Conservation (phyloP, 2,797 vertebrate species). For the Luscinia megarhynchos region DNA sequence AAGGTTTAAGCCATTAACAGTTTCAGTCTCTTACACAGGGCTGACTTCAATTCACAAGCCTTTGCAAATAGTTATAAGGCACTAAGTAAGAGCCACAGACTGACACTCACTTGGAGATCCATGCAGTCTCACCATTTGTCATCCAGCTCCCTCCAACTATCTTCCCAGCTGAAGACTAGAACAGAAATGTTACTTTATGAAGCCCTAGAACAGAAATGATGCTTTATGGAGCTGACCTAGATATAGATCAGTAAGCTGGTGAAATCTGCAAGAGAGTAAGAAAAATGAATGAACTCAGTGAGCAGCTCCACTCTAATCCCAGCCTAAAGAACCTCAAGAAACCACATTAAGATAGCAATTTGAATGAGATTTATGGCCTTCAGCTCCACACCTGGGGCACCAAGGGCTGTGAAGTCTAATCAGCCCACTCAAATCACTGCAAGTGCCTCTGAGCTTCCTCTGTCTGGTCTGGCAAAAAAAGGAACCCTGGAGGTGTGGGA, state of each 20-base stretch:
- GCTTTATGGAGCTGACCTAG: constrained; percentile 19
- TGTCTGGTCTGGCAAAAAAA: neutral
- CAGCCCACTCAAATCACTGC: neutral
- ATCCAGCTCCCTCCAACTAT: neutral
- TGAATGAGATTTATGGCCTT: constrained; percentile 3
- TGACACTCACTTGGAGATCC: neutral
- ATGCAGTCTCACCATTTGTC: neutral
- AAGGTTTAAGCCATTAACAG: neutral
- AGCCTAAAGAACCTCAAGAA: neutral
- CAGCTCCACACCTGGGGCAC: neutral
- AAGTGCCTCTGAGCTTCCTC: neutral
- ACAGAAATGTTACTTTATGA: neutral
- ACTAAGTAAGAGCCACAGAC: neutral
- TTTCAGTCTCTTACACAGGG: neutral
- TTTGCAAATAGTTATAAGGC: neutral
- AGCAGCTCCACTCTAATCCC: neutral
- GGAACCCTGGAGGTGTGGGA: neutral
- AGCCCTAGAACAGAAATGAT: neutral
- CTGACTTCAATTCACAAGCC: neutral
- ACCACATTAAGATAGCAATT: neutral
- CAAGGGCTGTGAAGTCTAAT: neutral
- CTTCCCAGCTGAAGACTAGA: neutral
- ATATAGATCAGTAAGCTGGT: constrained; percentile 4
- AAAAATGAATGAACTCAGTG: neutral
- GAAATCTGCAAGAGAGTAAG: constrained; percentile 8